These are phyloP conservation scores for Drosophila suboccidentalis DNA, from an alignment of 2,888 invertebrate genomes.

Conservation along the genomic window DNA sequence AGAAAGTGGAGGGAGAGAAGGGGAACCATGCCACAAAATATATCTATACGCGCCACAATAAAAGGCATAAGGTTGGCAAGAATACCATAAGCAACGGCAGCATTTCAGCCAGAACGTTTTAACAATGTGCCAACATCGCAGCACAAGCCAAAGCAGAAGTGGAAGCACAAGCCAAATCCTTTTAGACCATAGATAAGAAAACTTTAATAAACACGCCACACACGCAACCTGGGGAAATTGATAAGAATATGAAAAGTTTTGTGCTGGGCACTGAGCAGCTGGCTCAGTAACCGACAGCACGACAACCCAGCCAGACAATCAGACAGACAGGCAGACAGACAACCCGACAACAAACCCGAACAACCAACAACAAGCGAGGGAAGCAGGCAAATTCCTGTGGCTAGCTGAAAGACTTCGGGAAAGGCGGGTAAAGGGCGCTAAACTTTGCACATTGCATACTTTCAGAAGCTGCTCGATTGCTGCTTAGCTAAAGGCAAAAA, in stretches of 20 bases:
- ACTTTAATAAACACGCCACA: slow-evolving; percentile 81
- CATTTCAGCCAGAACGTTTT: slow-evolving; percentile 43
- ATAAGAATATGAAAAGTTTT: slow-evolving; percentile 79
- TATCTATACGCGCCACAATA: slow-evolving; percentile 70
- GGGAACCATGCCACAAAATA: slow-evolving; percentile 45
- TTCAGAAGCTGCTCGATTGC: slow-evolving; percentile 31
- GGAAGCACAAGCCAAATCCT: slow-evolving; percentile 63
- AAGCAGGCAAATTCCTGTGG: slow-evolving; percentile 9
- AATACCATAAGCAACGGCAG: slow-evolving; percentile 18
- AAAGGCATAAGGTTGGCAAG: slow-evolving; percentile 50
- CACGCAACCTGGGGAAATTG: slow-evolving; percentile 77
- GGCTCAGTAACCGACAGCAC: slow-evolving; percentile 22
- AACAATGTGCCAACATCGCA: slow-evolving; percentile 75
- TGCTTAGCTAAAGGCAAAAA: slow-evolving; percentile 47
- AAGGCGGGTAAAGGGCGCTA: slow-evolving; percentile 13
- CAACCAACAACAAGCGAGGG: not conserved
- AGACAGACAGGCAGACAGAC: not conserved
- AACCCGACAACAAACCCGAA: not conserved
- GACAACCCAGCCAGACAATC: not conserved
- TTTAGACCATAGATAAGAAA: slow-evolving; percentile 77
- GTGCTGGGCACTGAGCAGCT: slow-evolving; percentile 61
- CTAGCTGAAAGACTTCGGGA: slow-evolving; percentile 3
- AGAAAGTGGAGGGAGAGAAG: not conserved
- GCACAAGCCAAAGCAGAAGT: slow-evolving; percentile 39
- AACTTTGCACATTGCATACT: slow-evolving; percentile 64